A percentile compares a stretch with the other conserved stretches of the same genome.
Evolutionary conservation across 37 sponge, comb jelly and placozoan species (phyloP).

Genomic region (Theonella swinhoei): DNA sequence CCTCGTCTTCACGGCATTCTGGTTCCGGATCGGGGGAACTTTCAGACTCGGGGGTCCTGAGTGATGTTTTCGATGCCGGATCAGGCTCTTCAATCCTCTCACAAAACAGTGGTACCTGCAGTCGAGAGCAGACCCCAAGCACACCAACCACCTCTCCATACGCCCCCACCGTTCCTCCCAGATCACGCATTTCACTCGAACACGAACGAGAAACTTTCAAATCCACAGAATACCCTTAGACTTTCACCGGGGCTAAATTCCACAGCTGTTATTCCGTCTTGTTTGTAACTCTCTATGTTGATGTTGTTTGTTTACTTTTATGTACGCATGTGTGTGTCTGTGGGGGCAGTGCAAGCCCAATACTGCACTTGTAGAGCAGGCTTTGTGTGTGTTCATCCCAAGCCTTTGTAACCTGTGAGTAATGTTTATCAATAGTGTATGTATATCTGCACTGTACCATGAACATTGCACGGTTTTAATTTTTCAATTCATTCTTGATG

Average conservation of each 20-base stretch:
- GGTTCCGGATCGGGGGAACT: neutral
- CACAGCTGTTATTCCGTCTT: no score
- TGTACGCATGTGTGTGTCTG: neutral
- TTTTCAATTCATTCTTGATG: no score
- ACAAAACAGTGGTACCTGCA: neutral
- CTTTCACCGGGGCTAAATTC: no score
- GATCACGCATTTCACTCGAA: conserved; percentile 60
- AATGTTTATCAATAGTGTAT: no score
- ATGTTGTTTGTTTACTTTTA: neutral
- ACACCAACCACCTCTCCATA: neutral
- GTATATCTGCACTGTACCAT: no score
- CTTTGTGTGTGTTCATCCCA: no score
- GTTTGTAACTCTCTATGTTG: neutral
- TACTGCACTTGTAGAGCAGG: no score
- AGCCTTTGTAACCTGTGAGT: no score
- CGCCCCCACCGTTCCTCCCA: conserved; percentile 66
- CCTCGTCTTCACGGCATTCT: conserved; percentile 4
- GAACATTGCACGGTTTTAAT: no score
- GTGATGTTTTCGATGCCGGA: neutral
- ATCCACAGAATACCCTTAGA: no score
- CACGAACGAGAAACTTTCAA: neutral
- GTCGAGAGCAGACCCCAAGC: neutral
- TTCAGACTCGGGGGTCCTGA: neutral
- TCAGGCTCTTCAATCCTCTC: neutral
- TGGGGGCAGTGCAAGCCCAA: no score